Percentiles rank a stretch among this genome's conserved stretches.
Conservation (phyloP, 53 echinoderm and acorn worm genomes). For the Arbacia lixula region DNA sequence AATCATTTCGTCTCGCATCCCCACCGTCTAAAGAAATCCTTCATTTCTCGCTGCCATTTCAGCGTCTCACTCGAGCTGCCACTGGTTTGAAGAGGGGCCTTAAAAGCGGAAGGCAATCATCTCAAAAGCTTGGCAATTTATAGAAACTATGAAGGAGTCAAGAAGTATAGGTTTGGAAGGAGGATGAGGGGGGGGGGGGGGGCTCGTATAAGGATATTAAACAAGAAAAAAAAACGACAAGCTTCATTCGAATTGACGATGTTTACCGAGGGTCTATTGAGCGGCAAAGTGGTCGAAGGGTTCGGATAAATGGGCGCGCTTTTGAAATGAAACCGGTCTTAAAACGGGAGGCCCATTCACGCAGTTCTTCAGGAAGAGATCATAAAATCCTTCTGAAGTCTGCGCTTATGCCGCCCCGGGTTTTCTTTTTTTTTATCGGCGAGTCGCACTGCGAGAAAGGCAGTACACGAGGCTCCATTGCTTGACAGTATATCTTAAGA, state of each 20-base stretch:
- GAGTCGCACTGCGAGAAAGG: too few relatives aligned
- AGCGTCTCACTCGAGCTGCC: too few relatives aligned
- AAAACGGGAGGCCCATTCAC: constrained; percentile 38
- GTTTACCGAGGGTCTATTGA: constrained; percentile 42
- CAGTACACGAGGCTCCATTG: too few relatives aligned
- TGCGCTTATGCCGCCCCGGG: constrained; percentile 28
- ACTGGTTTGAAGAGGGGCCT: too few relatives aligned
- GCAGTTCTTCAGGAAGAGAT: constrained; percentile 7
- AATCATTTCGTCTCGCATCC: too few relatives aligned
- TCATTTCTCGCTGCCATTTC: too few relatives aligned
- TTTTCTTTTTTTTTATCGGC: too few relatives aligned
- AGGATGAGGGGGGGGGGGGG: too few relatives aligned
- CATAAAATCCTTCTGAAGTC: constrained; percentile 51
- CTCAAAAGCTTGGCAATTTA: not conserved
- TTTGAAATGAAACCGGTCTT: constrained; percentile 36
- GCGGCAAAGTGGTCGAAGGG: not conserved
- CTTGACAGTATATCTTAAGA: too few relatives aligned
- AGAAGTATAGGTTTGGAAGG: too few relatives aligned
- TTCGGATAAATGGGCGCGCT: constrained; percentile 19
- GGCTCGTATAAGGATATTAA: not conserved
- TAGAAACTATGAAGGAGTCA: not conserved
- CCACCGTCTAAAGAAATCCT: too few relatives aligned
- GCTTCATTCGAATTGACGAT: constrained; percentile 13
- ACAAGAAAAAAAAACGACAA: not conserved
- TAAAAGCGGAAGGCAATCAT: too few relatives aligned